Evolutionary conservation across 1,140 invertebrate species (phyloP).

Genomic region (Chymomyza costata): DNA sequence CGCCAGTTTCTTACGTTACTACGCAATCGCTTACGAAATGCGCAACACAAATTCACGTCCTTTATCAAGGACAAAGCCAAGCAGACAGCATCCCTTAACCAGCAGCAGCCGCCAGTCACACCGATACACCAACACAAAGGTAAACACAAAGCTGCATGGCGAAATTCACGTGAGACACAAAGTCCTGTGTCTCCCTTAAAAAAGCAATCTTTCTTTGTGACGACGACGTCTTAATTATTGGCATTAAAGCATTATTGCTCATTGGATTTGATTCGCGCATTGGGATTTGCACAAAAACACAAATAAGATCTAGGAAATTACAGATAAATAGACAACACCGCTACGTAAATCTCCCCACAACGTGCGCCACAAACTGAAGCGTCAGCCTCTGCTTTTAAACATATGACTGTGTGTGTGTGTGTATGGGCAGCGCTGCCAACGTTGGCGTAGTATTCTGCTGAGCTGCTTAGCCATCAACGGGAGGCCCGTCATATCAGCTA

Average conservation of each 20-base stretch:
- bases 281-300: slow-evolving; percentile 25
- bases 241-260: slow-evolving; percentile 13
- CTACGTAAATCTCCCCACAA: slow-evolving; percentile 44
- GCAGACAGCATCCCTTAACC: slow-evolving; percentile 33
- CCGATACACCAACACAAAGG: background rate
- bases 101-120: no score
- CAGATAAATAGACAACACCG: slow-evolving; percentile 5
- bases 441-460: slow-evolving; percentile 40
- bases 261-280: slow-evolving; percentile 28
- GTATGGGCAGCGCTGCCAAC: slow-evolving; percentile 31
- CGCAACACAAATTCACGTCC: slow-evolving; percentile 38
- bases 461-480: slow-evolving; percentile 49
- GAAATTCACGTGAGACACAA: slow-evolving; percentile 22
- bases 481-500: slow-evolving; percentile 67
- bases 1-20: slow-evolving; percentile 40
- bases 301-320: slow-evolving; percentile 10
- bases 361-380: slow-evolving; percentile 7
- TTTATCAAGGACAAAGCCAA: slow-evolving; percentile 52
- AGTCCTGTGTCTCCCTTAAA: slow-evolving; percentile 8
- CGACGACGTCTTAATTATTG: slow-evolving; percentile 31
- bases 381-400: slow-evolving; percentile 18
- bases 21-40: slow-evolving; percentile 49
- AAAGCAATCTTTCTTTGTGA: no score
- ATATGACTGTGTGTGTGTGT: slow-evolving; percentile 17
- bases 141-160: slow-evolving; percentile 9